Evolutionary conservation across 2,113 vertebrate species (phyloP).

Genomic region (Lasiurus cinereus): DNA sequence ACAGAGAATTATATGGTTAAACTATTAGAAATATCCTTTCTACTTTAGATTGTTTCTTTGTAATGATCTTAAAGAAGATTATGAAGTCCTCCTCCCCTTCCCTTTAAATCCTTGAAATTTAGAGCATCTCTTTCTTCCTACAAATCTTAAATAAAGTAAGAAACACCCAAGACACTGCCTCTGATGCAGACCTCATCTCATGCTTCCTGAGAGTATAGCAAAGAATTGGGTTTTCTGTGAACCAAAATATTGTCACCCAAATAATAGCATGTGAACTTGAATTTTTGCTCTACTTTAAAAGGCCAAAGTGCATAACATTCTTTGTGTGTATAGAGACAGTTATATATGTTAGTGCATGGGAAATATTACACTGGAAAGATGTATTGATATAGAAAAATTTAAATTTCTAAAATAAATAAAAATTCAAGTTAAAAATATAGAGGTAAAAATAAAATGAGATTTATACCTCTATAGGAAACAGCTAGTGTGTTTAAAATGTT

Average conservation of each 20-base stretch:
- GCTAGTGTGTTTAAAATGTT: background rate
- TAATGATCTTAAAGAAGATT: constrained; percentile 37
- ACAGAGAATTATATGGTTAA: background rate
- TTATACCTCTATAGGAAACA: background rate
- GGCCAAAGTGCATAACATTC: no score
- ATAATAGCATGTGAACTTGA: background rate
- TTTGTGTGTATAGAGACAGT: background rate
- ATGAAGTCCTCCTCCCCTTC: background rate
- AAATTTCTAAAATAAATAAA: background rate
- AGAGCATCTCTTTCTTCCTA: constrained; percentile 47
- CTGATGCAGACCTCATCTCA: background rate
- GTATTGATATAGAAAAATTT: background rate
- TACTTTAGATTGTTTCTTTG: constrained; percentile 35
- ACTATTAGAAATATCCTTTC: background rate
- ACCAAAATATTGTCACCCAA: background rate
- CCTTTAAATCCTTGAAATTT: background rate
- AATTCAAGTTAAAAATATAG: constrained; percentile 21
- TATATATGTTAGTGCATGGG: background rate
- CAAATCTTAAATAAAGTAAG: constrained; percentile 31
- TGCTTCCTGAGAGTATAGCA: background rate
- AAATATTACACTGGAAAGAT: background rate
- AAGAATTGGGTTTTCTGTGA: background rate
- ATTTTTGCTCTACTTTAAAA: background rate
- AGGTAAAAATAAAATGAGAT: background rate
- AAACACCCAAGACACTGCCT: constrained; percentile 45